Evolutionary conservation across 1,140 invertebrate species (phyloP).

Genomic region (Helicoverpa armigera): DNA sequence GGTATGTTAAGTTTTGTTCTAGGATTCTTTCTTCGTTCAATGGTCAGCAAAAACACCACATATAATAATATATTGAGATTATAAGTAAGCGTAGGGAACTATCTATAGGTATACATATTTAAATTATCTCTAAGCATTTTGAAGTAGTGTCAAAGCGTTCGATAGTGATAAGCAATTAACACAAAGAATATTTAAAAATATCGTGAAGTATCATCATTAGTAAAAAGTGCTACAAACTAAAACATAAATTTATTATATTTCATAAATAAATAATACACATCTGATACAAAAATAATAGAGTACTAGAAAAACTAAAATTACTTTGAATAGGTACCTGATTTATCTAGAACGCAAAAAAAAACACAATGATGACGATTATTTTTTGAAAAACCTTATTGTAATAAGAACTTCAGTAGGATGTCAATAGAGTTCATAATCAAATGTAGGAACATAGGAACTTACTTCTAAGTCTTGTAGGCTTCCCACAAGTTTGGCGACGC

Average conservation of each 20-base stretch:
- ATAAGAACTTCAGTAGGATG: background rate
- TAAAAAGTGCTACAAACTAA: slow-evolving; percentile 17
- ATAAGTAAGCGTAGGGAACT: background rate
- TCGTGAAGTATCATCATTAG: background rate
- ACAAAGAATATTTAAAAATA: background rate
- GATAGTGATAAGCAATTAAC: slow-evolving; percentile 7
- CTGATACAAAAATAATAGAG: background rate
- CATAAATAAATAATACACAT: background rate
- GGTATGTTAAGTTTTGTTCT: too few relatives aligned
- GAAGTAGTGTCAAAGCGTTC: background rate
- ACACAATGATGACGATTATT: slow-evolving; percentile 31
- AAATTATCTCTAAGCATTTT: slow-evolving; percentile 8
- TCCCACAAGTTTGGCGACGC: slow-evolving; percentile 97
- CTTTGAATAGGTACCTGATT: slow-evolving; percentile 29
- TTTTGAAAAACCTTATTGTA: background rate
- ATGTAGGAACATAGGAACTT: slow-evolving; percentile 42
- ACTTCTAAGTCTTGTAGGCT: slow-evolving; percentile 94
- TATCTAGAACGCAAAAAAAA: slow-evolving; percentile 29
- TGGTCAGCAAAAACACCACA: too few relatives aligned
- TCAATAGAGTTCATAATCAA: background rate
- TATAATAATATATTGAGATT: too few relatives aligned
- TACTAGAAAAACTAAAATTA: slow-evolving; percentile 36
- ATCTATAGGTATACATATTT: background rate
- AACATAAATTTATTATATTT: background rate
- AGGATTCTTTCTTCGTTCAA: too few relatives aligned